Conservation (phyloP, 2,888 invertebrate genomes). For the Meliscaeva auricollis region DNA sequence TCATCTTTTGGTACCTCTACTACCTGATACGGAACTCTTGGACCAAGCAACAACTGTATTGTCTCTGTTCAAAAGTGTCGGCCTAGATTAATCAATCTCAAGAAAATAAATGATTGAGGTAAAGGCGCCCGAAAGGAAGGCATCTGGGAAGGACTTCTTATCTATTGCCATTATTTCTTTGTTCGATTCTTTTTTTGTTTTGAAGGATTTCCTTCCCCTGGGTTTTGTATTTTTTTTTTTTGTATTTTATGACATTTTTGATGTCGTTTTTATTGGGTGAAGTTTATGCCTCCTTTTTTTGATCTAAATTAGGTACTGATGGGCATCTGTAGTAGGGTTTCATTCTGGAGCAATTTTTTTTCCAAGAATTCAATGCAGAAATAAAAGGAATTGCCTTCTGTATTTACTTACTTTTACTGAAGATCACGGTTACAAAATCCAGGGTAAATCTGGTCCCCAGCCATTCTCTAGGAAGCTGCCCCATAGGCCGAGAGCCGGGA, state of each 20-base stretch:
- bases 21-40: conserved; percentile 26
- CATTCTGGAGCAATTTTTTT: background rate
- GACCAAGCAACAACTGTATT: conserved; percentile 32
- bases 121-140: conserved; percentile 59
- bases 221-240: conserved; percentile 22
- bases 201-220: conserved; percentile 36
- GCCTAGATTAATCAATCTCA: conserved; percentile 64
- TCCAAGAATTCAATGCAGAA: background rate
- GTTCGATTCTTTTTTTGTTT: conserved; percentile 33
- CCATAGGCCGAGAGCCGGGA: too few species aligned
- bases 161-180: conserved; percentile 24
- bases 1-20: background rate
- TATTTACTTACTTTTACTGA: too few species aligned
- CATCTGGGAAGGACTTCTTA: conserved; percentile 60
- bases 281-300: conserved; percentile 56
- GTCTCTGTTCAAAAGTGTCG: conserved; percentile 39
- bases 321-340: conserved; percentile 16
- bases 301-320: conserved; percentile 18
- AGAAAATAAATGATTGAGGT: conserved; percentile 17
- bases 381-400: too few species aligned
- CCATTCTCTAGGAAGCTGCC: too few species aligned
- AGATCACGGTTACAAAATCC: too few species aligned
- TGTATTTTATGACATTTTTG: conserved; percentile 47
- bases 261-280: conserved; percentile 65
- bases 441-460: too few species aligned